These are phyloP conservation scores for Geotrypetes seraphini DNA, from an alignment of 2,797 vertebrate genomes.

Conservation along the genomic window DNA sequence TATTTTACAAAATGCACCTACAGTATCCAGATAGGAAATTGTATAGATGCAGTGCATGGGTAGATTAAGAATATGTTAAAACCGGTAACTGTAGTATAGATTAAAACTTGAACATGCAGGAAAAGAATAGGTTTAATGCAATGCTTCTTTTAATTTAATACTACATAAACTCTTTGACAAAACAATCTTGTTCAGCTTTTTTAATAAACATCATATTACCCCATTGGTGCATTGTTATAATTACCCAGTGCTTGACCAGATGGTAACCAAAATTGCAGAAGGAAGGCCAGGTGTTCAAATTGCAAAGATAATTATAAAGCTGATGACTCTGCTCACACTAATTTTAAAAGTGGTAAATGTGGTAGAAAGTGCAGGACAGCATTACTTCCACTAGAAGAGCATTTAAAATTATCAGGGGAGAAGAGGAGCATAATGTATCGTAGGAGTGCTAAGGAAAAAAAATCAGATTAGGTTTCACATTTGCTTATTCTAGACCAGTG, in stretches of 20 bases:
- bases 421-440: too few relatives aligned
- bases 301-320: constrained; percentile 48
- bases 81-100: constrained; percentile 5
- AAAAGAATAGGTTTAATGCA: constrained; percentile 6
- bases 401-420: too few relatives aligned
- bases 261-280: constrained; percentile 52
- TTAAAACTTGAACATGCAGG: neutral
- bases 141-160: constrained; percentile 26
- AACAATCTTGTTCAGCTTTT: constrained; percentile 25
- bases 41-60: constrained; percentile 6
- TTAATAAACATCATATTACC: constrained; percentile 36
- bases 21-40: constrained; percentile 4
- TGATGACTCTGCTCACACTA: constrained; percentile 46
- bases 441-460: too few relatives aligned
- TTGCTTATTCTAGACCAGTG: too few relatives aligned
- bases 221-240: constrained; percentile 47
- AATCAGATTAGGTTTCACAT: too few relatives aligned
- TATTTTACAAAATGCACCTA: constrained; percentile 9
- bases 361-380: too few relatives aligned
- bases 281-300: constrained; percentile 52
- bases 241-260: constrained; percentile 49
- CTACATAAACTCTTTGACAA: constrained; percentile 19
- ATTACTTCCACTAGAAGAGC: too few relatives aligned
- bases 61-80: constrained; percentile 16
- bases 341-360: constrained; percentile 35